These are phyloP conservation scores for Amblyteles armatorius DNA, from an alignment of 2,888 invertebrate genomes.

Conservation along the genomic window DNA sequence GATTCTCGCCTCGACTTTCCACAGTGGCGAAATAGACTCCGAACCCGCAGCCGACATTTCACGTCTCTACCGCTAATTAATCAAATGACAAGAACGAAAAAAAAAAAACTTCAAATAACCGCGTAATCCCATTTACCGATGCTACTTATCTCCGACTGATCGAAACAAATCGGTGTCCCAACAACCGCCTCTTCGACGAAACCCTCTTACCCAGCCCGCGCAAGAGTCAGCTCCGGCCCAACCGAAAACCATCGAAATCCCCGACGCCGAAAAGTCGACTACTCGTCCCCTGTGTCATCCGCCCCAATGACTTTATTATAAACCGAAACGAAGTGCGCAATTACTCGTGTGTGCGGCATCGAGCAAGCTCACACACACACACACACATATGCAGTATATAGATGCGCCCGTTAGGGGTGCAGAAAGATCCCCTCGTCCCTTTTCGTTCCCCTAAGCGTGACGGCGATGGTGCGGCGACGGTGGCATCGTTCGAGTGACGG, in stretches of 20 bases:
- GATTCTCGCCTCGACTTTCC: constrained; percentile 40
- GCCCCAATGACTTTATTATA: constrained; percentile 79
- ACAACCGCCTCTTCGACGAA: background rate
- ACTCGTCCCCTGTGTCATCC: constrained; percentile 63
- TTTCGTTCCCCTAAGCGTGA: constrained; percentile 25
- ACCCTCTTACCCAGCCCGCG: background rate
- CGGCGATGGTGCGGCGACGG: constrained; percentile 15
- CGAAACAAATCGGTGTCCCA: constrained; percentile 1
- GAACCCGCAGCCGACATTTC: background rate
- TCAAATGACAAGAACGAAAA: constrained; percentile 10
- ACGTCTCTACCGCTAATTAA: constrained; percentile 42
- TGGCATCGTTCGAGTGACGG: constrained; percentile 55
- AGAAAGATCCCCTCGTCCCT: constrained; percentile 26
- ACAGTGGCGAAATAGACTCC: constrained; percentile 1
- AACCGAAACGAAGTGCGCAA: constrained; percentile 79
- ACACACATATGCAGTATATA: constrained; percentile 48
- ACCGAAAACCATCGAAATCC: constrained; percentile 10
- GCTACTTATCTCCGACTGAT: background rate
- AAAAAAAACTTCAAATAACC: constrained; percentile 5
- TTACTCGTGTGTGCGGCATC: constrained; percentile 73
- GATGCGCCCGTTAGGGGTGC: background rate
- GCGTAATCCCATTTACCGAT: constrained; percentile 7
- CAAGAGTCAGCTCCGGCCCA: background rate
- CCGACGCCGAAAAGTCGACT: constrained; percentile 53
- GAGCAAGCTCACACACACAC: constrained; percentile 12